Evolutionary conservation across 2,888 invertebrate genomes (phyloP), one percentile per base, ranked within the genome.

Genomic region (Candidula unifasciata): DNA sequence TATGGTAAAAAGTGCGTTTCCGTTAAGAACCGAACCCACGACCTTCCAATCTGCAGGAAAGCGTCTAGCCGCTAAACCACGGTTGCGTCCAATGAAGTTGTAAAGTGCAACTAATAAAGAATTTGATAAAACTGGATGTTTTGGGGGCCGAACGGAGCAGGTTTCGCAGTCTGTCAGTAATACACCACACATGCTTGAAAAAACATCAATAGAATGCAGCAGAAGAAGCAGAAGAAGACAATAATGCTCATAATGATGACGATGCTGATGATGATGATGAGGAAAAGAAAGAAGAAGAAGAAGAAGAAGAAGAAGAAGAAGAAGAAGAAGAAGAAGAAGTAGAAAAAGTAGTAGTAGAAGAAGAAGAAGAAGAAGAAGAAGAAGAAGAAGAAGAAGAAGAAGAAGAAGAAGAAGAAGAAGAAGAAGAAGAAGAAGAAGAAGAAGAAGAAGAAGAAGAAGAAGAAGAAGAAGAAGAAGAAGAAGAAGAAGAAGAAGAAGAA

Each of bases 341-440:
- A 18, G 64, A 24, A 24, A 5, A 64, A 64, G 64, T 24, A 24
- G 24, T 6, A 24, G 24, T 24, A 64, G 64, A 64, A 64, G n/a
- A 18, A 24, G 10, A 64, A 52, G 71, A 80, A 30, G 54, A 24
- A 69, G 66, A 68, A 52, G 54, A 52, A 69, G 71, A 69, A 30
- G 30, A 52, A 69, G 66, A 21, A 24, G n/a, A n/a, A 37, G n/a
- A 35, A n/a, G 18, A 37, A 68, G 68, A 68, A 68, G 24, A 44
- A 35, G 18, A 68, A 68, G 35, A 33, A 71, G 60, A 13, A 30
- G 33, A 52, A 60, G 52, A 37, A 27, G 64, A 66, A 71, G 21
- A 35, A 37, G 44, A 33, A 54, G 64, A 57, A 27, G 18, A n/a
- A 80, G 79, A 64, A 57, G 33, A 10, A 80, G 24, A 60, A 64